phyloP scores from a whole-genome alignment of 1,140 invertebrate genomes.

The Radopholus similis region DNA sequence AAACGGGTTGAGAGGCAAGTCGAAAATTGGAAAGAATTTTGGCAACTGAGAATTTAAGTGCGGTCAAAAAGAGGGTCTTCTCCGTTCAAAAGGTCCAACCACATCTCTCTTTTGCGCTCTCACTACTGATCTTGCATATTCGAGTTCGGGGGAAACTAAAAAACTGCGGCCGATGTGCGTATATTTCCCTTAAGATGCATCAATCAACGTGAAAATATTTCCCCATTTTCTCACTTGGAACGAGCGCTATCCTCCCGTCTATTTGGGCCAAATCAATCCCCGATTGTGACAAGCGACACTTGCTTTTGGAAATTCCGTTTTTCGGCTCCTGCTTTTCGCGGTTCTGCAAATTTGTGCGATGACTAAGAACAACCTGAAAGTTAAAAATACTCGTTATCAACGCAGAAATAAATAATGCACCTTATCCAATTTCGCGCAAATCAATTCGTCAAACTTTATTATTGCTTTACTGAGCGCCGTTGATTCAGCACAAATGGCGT shows the following conservation, averaged over 20 bases:
- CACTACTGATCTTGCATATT: background rate
- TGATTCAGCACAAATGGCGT: background rate
- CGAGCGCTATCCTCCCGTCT: background rate
- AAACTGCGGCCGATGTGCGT: background rate
- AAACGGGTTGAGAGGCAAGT: background rate
- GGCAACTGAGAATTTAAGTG: background rate
- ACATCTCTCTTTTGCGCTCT: background rate
- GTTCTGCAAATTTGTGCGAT: no score
- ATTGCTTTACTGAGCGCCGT: slow-evolving; percentile 11
- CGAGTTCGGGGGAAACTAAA: slow-evolving; percentile 7
- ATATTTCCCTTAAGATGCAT: background rate
- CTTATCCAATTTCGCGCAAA: slow-evolving; percentile 10
- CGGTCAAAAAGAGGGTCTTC: background rate
- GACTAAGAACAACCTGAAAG: background rate
- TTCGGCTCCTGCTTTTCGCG: no score
- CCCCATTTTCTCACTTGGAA: background rate
- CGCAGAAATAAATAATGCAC: background rate
- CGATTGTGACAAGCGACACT: no score
- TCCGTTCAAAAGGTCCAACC: background rate
- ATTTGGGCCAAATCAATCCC: background rate
- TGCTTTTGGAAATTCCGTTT: no score
- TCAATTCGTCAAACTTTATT: background rate
- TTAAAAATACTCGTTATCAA: background rate
- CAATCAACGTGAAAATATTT: no score
- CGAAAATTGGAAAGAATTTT: background rate